Evolutionary conservation across 2,113 vertebrate genomes (phyloP).

Genomic region (Marcusenius ussheri): DNA sequence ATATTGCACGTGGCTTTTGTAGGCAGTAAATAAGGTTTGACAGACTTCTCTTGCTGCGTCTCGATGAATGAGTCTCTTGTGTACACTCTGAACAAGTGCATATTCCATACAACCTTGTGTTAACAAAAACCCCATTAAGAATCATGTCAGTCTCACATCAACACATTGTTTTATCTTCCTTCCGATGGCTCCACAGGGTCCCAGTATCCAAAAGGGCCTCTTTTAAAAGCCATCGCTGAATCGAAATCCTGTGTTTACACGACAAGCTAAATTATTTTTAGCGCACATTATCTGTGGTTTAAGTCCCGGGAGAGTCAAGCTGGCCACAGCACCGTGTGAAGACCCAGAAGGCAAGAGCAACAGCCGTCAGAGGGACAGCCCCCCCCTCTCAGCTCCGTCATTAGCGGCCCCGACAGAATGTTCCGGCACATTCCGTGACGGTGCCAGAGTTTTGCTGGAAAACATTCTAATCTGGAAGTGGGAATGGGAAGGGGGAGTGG

Average conservation of each 20-base stretch:
- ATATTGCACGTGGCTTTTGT: conserved; percentile 33
- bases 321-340: conserved; percentile 48
- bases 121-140: conserved; percentile 38
- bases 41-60: conserved; percentile 31
- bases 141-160: conserved; percentile 33
- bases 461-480: conserved; percentile 58
- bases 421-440: conserved; percentile 42
- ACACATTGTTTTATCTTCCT: conserved; percentile 37
- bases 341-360: conserved; percentile 55
- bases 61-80: conserved; percentile 41
- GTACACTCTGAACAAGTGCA: conserved; percentile 41
- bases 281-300: conserved; percentile 40
- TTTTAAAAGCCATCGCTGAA: not conserved
- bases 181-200: not conserved
- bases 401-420: conserved; percentile 50
- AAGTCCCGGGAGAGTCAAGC: conserved; percentile 41
- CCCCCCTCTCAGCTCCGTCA: conserved; percentile 29
- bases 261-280: conserved; percentile 56
- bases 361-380: conserved; percentile 57
- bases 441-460: conserved; percentile 51
- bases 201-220: not conserved
- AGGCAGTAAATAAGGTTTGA: conserved; percentile 44
- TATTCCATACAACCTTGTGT: conserved; percentile 24
- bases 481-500: conserved; percentile 27
- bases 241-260: conserved; percentile 47